phyloP scores from a whole-genome alignment of 2,113 vertebrate species.

The Dryoscopus gambensis region DNA sequence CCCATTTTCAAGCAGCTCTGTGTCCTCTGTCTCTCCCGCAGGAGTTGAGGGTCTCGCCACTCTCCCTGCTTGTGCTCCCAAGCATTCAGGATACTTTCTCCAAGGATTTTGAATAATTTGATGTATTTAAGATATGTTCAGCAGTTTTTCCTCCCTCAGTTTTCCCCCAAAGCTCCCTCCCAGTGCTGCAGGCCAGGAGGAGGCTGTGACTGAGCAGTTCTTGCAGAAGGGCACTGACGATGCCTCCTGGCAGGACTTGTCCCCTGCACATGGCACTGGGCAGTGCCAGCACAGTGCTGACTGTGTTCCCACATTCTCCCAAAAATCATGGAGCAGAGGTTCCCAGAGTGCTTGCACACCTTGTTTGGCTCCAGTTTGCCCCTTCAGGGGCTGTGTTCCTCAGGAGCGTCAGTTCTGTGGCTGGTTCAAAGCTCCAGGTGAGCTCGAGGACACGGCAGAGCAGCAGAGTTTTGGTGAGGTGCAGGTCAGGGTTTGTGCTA shows the following conservation, averaged over 20 bases:
- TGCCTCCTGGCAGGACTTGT: neutral
- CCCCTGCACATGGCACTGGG: neutral
- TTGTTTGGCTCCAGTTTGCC: neutral
- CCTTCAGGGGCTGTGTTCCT: neutral
- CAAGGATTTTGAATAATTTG: neutral
- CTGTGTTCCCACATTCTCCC: rapidly evolving
- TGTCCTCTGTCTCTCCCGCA: neutral
- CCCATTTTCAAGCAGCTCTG: neutral
- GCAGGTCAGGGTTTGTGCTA: neutral
- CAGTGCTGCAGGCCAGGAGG: neutral
- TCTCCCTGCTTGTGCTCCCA: neutral
- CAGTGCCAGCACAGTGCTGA: neutral
- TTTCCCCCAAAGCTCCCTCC: neutral
- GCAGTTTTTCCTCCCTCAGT: neutral
- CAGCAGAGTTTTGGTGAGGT: neutral
- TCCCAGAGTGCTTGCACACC: neutral
- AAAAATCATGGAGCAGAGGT: rapidly evolving
- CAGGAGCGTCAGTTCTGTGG: neutral
- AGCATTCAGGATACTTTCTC: neutral
- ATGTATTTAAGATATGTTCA: neutral
- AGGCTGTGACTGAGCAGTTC: neutral
- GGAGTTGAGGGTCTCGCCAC: rapidly evolving
- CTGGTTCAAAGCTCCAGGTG: neutral
- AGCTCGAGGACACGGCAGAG: neutral
- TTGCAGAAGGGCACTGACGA: rapidly evolving